Base-by-base conservation (phyloP, 2,113 vertebrate genomes). In the Pomatorhinus ruficollis region DNA sequence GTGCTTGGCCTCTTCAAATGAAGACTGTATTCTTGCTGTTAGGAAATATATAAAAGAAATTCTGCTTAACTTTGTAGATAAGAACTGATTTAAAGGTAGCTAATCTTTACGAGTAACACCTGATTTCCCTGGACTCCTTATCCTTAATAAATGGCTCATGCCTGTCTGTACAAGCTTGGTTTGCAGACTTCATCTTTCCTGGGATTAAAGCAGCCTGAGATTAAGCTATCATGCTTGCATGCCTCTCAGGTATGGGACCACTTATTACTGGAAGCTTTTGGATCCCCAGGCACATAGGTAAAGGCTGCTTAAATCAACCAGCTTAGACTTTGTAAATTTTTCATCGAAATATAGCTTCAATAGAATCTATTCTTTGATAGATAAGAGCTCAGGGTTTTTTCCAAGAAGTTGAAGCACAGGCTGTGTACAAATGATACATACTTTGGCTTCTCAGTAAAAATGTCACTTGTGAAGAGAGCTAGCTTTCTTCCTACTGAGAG, bases 51-150 rank as follows among this genome's bases (percentile, higher is more conserved):
- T 16, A 57, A 60, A 83, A 83, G 30, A 54, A 45, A 63, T 37
- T 59, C 33, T 66, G 3, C 15, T 9, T 27, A 44, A 45, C 35
- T 82, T 40, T 33, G 6, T 50, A 83, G 57, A 63, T 87, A 87
- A 89, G 37, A 87, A 96, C 52, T 45, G 42, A 87, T 97, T 93
- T 92, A 72, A 87, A 94, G 83, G 63, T 90, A 95, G 79, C 54
- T 90, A 52, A 93, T 94, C 72, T 77, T 81, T 87, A 52, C 28
- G 53, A 90, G 64, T 92, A 75, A 56, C 45, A 83, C 89, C 89
- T 97, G 70, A 70, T 95, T 96, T 91, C 63, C 75, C n/a, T 49
- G n/a, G 45, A 68, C 35, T 60, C 65, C 19, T 68, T 72, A 47
- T 42, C 60, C 71, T 72, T 94, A 87, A 72, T 75, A 50, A 90